These are phyloP conservation scores for Bombus consobrinus DNA, from an alignment of 1,140 invertebrate genomes.

Conservation along the genomic window DNA sequence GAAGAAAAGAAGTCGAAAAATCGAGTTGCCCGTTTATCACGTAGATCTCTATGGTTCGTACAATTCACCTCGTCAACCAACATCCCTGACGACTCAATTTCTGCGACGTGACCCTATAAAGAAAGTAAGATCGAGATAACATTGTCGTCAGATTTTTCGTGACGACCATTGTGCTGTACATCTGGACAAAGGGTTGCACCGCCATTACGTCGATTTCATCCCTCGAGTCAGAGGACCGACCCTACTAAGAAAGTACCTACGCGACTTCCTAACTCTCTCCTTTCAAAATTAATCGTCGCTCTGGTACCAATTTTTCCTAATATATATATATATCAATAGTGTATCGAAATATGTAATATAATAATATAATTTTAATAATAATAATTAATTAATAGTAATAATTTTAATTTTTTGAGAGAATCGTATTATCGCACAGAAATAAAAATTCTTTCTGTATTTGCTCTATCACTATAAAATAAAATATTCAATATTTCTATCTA, in stretches of 20 bases:
- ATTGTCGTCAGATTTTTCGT: constrained; percentile 67
- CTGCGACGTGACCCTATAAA: constrained; percentile 37
- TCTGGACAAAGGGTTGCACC: constrained; percentile 63
- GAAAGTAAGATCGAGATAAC: constrained; percentile 70
- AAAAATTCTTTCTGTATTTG: neutral
- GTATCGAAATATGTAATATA: no score
- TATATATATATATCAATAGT: no score
- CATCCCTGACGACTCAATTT: constrained; percentile 64
- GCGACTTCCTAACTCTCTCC: constrained; percentile 61
- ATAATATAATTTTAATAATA: no score
- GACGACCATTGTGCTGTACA: constrained; percentile 63
- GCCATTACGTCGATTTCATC: constrained; percentile 65
- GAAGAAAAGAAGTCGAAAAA: constrained; percentile 2
- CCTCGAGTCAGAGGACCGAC: constrained; percentile 50
- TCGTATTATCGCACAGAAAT: neutral
- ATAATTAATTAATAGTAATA: no score
- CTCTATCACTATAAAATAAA: neutral
- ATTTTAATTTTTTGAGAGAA: neutral
- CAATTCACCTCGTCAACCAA: constrained; percentile 11
- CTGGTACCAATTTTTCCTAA: constrained; percentile 1
- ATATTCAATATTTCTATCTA: neutral
- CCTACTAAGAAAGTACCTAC: constrained; percentile 43
- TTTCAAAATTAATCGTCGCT: constrained; percentile 58
- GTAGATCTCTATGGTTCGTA: constrained; percentile 31
- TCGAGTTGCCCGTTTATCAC: constrained; percentile 14